Evolutionary conservation across 1,140 invertebrate genomes (phyloP).

Genomic region (Leptinotarsa lineolata): DNA sequence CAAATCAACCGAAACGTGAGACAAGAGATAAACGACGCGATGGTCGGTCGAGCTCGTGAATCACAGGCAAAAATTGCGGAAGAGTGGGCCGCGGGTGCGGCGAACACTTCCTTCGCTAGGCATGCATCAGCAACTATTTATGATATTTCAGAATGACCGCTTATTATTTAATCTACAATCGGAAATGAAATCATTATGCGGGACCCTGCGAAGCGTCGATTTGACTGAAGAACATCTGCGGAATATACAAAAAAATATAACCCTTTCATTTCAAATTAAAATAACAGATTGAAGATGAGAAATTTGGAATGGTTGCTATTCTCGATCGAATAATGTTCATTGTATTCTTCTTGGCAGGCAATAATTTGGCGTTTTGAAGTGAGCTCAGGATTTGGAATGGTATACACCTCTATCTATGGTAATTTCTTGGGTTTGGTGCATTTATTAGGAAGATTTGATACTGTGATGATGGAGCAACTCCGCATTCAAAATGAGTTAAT

Average conservation of each 20-base stretch:
- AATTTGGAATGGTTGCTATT: neutral
- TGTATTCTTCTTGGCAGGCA: neutral
- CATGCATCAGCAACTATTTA: no score
- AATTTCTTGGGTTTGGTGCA: neutral
- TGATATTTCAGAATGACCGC: no score
- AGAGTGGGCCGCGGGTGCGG: no score
- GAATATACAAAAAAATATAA: neutral
- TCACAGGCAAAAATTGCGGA: no score
- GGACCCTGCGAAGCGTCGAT: constrained; percentile 2
- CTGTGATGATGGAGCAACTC: neutral
- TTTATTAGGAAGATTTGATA: neutral
- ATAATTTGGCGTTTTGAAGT: neutral
- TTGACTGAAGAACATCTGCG: neutral
- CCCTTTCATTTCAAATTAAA: no score
- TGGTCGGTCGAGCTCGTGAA: no score
- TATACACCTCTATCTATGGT: neutral
- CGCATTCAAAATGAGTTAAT: neutral
- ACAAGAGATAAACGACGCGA: no score
- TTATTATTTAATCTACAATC: no score
- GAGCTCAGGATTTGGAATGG: neutral
- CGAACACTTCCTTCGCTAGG: no score
- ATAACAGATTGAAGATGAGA: constrained; percentile 2
- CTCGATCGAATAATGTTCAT: neutral
- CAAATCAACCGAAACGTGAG: no score
- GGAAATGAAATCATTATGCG: no score